Evolutionary conservation across 2,797 vertebrate species (phyloP).

Genomic region (Phrynocephalus guinanensis): DNA sequence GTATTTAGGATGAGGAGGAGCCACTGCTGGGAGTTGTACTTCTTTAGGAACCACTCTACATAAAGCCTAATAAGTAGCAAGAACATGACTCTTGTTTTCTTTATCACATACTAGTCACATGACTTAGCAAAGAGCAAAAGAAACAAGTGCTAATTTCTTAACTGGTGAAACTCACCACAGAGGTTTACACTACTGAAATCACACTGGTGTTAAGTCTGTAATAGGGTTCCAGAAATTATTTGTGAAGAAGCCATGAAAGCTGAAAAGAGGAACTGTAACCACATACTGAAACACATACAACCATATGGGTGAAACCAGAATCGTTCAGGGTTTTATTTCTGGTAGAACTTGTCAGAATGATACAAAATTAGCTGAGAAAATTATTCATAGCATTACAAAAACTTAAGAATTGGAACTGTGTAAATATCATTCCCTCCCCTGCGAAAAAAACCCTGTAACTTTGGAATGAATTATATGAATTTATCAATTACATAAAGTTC

Average conservation of each 20-base stretch:
- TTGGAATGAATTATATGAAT: neutral
- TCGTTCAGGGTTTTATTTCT: slow-evolving; percentile 27
- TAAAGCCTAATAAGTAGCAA: too few relatives aligned
- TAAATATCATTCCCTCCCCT: neutral
- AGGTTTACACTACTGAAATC: too few relatives aligned
- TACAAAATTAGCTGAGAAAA: slow-evolving; percentile 19
- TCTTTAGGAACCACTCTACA: too few relatives aligned
- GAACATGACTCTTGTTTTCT: too few relatives aligned
- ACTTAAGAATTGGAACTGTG: neutral
- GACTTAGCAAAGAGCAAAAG: too few relatives aligned
- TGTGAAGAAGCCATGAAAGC: neutral
- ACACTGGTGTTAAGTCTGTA: too few relatives aligned
- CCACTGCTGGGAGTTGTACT: too few relatives aligned
- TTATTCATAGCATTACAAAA: slow-evolving; percentile 17
- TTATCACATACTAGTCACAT: too few relatives aligned
- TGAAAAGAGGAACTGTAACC: neutral
- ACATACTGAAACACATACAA: neutral
- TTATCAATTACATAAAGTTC: neutral
- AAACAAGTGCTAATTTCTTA: too few relatives aligned
- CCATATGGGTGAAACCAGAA: neutral
- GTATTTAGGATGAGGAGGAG: neutral
- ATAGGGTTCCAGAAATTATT: too few relatives aligned
- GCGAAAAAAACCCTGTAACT: neutral
- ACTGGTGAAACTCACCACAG: too few relatives aligned
- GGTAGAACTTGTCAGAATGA: neutral